Evolutionary conservation across 2,797 vertebrate species (phyloP), one percentile per base, ranked within the genome.

Genomic region (Acestrorhynchus altus): DNA sequence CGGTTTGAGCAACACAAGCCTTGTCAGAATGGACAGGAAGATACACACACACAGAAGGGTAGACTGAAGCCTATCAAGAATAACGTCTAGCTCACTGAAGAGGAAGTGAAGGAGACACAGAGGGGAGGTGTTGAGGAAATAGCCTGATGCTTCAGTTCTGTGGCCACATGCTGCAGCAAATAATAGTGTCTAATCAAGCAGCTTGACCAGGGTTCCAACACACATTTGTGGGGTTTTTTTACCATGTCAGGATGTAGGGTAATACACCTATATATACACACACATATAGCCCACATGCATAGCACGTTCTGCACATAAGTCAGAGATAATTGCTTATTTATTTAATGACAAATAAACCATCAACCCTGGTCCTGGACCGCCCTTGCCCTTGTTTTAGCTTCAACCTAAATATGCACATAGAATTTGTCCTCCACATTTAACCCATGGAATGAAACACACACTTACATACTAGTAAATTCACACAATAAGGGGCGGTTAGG

Each of bases 51-150:
- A 54, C 35, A 52, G 11, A 65, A 13, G 49, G 4, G 6, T 8
- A 35, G 26, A 31, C 28, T 16, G 7, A 15, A n/a, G 28, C 0
- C n/a, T 20, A 6, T 22, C 16, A 28, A 22, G 12, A 52, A 49
- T 35, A 24, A 56, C 1, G 26, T 22, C 24, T 42, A 40, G 40
- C 10, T 13, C 18, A 75, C 3, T 64, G 28, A 59, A 68, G 39
- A 80, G 72, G 56, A 76, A 68, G 56, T 66, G 60, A 57, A 8
- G 46, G 40, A 64, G 70, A 71, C 57, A 63, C 44, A 42, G 24
- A 8, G 12, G 26, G 11, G 18, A 24, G 63, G 7, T 44, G 12
- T 9, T 63, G 64, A 47, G 64, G 64, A 66, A 66, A 47, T 18
- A 66, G 42, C 44, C 44, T 47, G 24, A 1, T 40, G 59, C 20